Percentiles rank a stretch among this genome's conserved stretches.
Conservation (phyloP, 2,797 vertebrate genomes). For the Dendrocincla tyrannina region DNA sequence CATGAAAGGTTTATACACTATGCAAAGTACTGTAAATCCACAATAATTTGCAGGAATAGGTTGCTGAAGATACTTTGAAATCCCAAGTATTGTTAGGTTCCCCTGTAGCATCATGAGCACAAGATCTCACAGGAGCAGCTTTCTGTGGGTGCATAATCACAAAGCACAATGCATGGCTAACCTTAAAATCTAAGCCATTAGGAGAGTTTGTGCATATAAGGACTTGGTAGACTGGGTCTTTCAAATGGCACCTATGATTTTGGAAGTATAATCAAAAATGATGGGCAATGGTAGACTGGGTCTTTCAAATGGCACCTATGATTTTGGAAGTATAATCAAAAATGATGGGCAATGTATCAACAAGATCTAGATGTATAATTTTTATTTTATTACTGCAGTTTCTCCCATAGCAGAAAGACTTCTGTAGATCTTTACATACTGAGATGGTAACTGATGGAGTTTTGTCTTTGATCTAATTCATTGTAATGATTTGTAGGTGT, state of each 20-base stretch:
- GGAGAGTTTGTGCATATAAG: not conserved
- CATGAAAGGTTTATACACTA: not conserved
- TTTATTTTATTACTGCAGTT: not conserved
- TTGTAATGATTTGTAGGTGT: not conserved
- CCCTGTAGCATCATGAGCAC: no score
- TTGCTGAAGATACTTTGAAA: not conserved
- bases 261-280: not conserved
- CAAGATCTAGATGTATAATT: not conserved
- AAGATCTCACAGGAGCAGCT: not conserved
- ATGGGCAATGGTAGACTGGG: not conserved
- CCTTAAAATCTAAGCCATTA: not conserved
- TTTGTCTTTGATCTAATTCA: not conserved
- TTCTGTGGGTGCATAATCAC: not conserved
- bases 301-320: not conserved
- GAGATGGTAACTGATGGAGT: not conserved
- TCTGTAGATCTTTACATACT: not conserved
- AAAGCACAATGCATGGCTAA: not conserved
- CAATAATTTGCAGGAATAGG: not conserved
- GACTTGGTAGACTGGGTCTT: not conserved
- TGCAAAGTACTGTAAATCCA: not conserved
- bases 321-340: not conserved
- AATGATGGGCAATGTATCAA: not conserved
- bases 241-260: not conserved
- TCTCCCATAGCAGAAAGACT: not conserved
- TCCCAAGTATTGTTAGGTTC: not conserved